These are phyloP conservation scores for Pterocles gutturalis DNA, from an alignment of 2,113 vertebrate species.

Conservation along the genomic window DNA sequence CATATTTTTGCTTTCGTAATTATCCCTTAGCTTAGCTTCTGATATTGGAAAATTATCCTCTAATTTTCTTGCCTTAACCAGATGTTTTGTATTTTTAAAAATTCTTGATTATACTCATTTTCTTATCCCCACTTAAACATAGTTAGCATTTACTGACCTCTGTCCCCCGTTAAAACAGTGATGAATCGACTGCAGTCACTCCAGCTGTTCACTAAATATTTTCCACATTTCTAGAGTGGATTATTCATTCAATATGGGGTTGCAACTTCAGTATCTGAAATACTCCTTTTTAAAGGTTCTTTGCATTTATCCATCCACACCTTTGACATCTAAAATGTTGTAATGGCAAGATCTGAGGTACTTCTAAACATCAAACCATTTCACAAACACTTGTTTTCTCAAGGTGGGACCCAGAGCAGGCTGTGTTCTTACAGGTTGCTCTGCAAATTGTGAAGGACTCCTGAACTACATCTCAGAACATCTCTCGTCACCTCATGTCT, in stretches of 20 bases:
- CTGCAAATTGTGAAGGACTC: not conserved
- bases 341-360: not conserved
- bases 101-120: conserved; percentile 67
- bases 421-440: not conserved
- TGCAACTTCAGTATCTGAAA: conserved; percentile 34
- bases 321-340: conserved; percentile 29
- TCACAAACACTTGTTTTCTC: conserved; percentile 9
- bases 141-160: conserved; percentile 65
- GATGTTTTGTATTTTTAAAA: conserved; percentile 60
- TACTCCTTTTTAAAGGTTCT: not conserved
- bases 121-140: conserved; percentile 52
- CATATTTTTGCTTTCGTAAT: conserved; percentile 60
- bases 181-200: conserved; percentile 57
- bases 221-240: conserved; percentile 32
- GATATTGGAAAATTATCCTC: conserved; percentile 64
- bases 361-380: conserved; percentile 17
- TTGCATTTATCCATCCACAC: not conserved
- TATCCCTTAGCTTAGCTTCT: conserved; percentile 48
- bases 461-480: not conserved
- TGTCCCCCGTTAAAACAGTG: conserved; percentile 11
- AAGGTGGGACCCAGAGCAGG: not conserved
- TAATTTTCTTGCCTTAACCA: conserved; percentile 60
- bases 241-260: conserved; percentile 34
- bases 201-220: conserved; percentile 66
- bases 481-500: not conserved